Evolutionary conservation across 1,140 invertebrate species (phyloP), one percentile per base, ranked within the genome.

Genomic region (Amyelois transitella): DNA sequence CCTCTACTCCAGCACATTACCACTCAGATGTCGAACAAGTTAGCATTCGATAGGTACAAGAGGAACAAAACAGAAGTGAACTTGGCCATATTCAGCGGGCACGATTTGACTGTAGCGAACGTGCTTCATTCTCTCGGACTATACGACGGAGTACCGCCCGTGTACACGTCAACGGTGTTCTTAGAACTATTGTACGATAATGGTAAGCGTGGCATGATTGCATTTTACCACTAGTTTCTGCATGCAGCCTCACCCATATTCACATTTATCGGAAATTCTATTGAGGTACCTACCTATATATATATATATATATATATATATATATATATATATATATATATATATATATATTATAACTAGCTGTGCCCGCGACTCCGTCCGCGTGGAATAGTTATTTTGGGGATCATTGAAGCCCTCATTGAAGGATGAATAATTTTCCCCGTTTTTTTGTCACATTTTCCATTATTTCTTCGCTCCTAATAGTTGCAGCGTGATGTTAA

Each of bases 81-180:
- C 64, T 59, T 96, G 45, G 92, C 91, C 70, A 89, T 96, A 18
- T 96, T 94, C 68, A 96, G 94, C 70, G 94, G 90, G 20, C 96
- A 98, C 78, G 96, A 98, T 79, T 92, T 93, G 2, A 97, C 94
- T 0, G 76, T 97, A 6, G 93, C 94, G 0, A 94, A 93, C 66
- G 66, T 97, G 21, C 87, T 97, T 3, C 93, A 93, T 75, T 89
- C 93, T 0, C 79, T 97, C 20, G 90, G 91, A 12, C 64, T 96
- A 3, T 97, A 93, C 75, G 91, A 97, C 53, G 86, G 88, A 2
- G 92, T 94, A 51, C 91, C 90, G 62, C 96, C 96, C 1, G 91
- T 91, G 0, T 97, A 95, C 67, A 87, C 92, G 5, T 89, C 94
- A 6, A 90, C 91, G 10, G 83, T 97, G 21, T 75, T 96, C 19